These are phyloP conservation scores for Dexiosoma caninum DNA, from an alignment of 2,888 invertebrate genomes.

Conservation along the genomic window DNA sequence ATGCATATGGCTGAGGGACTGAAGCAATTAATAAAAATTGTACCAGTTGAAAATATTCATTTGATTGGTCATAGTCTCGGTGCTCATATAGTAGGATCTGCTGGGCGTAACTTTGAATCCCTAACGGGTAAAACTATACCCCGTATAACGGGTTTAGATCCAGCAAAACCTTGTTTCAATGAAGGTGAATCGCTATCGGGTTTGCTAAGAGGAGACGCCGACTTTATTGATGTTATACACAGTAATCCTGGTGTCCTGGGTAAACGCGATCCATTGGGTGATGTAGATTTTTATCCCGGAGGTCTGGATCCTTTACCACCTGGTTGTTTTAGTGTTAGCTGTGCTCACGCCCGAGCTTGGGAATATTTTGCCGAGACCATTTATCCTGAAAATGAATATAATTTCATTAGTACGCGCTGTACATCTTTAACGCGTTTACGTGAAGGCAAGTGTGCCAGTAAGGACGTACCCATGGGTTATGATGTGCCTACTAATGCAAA, in stretches of 20 bases:
- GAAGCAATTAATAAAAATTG: slow-evolving; percentile 69
- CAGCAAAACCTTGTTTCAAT: slow-evolving; percentile 77
- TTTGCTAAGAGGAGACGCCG: slow-evolving; percentile 75
- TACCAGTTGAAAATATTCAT: slow-evolving; percentile 72
- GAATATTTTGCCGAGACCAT: slow-evolving; percentile 73
- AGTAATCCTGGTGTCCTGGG: slow-evolving; percentile 76
- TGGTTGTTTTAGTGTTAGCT: slow-evolving; percentile 71
- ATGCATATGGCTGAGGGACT: slow-evolving; percentile 70
- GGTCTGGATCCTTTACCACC: slow-evolving; percentile 71
- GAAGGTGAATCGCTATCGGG: slow-evolving; percentile 74
- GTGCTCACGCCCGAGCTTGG: slow-evolving; percentile 75
- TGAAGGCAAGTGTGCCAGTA: slow-evolving; percentile 69
- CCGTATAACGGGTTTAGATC: slow-evolving; percentile 76
- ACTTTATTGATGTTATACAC: slow-evolving; percentile 76
- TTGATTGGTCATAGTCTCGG: slow-evolving; percentile 77
- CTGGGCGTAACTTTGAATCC: slow-evolving; percentile 71
- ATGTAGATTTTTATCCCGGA: slow-evolving; percentile 77
- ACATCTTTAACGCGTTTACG: slow-evolving; percentile 71
- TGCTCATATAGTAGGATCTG: slow-evolving; percentile 75
- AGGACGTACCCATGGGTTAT: slow-evolving; percentile 73
- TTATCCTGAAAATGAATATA: slow-evolving; percentile 75
- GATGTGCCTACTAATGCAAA: slow-evolving; percentile 68
- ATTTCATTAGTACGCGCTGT: slow-evolving; percentile 73
- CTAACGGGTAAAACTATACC: slow-evolving; percentile 70
- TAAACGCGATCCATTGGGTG: slow-evolving; percentile 74